A percentile compares a stretch with the other conserved stretches of the same genome.
phyloP scores from a whole-genome alignment of 2,888 invertebrate species.

The Diarsia dahlii region DNA sequence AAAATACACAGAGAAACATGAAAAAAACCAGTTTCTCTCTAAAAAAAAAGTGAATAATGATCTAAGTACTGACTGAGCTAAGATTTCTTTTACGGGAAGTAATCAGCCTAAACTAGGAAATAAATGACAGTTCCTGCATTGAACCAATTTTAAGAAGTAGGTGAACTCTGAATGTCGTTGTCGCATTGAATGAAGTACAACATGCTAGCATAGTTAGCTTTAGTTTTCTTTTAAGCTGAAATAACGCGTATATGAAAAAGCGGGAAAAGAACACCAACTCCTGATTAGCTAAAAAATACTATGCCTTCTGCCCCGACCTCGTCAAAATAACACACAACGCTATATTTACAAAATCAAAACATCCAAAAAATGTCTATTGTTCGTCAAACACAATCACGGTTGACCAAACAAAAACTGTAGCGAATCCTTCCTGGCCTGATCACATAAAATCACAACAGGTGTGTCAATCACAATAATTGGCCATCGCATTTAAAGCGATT shows the following conservation, averaged over 20 bases:
- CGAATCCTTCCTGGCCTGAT: conserved; percentile 9
- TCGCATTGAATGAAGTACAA: neutral
- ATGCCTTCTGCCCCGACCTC: neutral
- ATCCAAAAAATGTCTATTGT: conserved; percentile 14
- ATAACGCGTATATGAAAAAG: neutral
- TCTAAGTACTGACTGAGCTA: conserved; percentile 1
- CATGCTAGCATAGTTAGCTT: too few species aligned
- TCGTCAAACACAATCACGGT: neutral
- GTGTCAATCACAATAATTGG: too few species aligned
- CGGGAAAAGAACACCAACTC: neutral
- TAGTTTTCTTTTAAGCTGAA: neutral
- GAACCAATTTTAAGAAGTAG: neutral
- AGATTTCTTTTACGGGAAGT: conserved; percentile 33
- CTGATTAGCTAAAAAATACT: neutral
- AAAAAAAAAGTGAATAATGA: conserved; percentile 4
- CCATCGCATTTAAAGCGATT: too few species aligned
- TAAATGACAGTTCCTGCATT: conserved; percentile 23
- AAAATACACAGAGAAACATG: neutral
- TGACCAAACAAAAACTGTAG: conserved; percentile 7
- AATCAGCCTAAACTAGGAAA: conserved; percentile 32
- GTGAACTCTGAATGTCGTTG: neutral
- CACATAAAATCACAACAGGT: conserved; percentile 5
- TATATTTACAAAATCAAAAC: neutral
- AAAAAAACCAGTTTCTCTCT: neutral
- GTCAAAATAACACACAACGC: neutral